Conservation (phyloP, 92 coral and sea anemone species). For the Hydrozoanthus gracilis region DNA sequence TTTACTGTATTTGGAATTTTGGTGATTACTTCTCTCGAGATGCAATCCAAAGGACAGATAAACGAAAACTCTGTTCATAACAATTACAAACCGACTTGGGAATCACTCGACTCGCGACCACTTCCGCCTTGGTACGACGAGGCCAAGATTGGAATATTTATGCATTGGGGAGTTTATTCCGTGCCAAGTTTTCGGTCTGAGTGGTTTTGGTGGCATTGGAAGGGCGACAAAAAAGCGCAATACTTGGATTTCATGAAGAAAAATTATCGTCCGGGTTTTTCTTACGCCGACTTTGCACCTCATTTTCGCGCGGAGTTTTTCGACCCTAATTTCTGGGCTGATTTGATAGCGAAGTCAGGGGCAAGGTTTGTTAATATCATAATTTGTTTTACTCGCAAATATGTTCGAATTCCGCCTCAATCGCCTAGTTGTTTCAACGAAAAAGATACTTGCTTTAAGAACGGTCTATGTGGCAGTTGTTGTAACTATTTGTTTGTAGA, state of each 20-base stretch:
- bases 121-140: constrained; percentile 63
- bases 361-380: constrained; percentile 47
- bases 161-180: constrained; percentile 67
- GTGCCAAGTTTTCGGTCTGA: constrained; percentile 55
- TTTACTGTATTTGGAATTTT: not conserved
- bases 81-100: constrained; percentile 54
- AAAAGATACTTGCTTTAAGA: not conserved
- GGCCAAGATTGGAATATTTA: constrained; percentile 61
- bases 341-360: constrained; percentile 58
- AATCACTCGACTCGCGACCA: constrained; percentile 59
- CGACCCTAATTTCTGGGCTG: constrained; percentile 64
- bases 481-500: not conserved
- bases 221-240: constrained; percentile 24
- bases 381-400: too few relatives aligned
- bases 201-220: constrained; percentile 68
- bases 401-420: too few relatives aligned
- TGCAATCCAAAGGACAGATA: not conserved
- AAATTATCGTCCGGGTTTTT: constrained; percentile 60
- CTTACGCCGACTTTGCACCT: constrained; percentile 65
- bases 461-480: not conserved
- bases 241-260: constrained; percentile 53
- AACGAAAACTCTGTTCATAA: not conserved
- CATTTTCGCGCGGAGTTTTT: constrained; percentile 58
- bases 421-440: not conserved
- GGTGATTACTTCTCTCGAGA: not conserved